Evolutionary conservation across 2,797 vertebrate species (phyloP).

Genomic region (Vireo griseus): DNA sequence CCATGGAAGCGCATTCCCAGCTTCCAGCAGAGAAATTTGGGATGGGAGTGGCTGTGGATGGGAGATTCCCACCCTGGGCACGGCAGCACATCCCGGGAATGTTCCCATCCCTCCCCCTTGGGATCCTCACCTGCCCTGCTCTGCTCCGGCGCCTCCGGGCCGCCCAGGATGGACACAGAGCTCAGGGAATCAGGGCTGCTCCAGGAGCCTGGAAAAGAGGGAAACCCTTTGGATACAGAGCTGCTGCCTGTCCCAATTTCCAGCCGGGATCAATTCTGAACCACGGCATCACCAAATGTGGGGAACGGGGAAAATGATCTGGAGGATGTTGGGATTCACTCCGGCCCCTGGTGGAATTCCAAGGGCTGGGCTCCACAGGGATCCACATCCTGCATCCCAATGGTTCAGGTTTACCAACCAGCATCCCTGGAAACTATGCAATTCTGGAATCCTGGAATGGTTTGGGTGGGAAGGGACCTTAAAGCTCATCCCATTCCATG

Average conservation of each 20-base stretch:
- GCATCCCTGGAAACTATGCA: not conserved
- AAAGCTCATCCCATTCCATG: not conserved
- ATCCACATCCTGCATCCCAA: not conserved
- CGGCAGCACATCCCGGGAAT: accelerated
- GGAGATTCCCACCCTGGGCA: not conserved
- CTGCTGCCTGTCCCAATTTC: not conserved
- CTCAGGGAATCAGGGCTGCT: not conserved
- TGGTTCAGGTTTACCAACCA: accelerated
- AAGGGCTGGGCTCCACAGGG: not conserved
- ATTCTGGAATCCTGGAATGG: not conserved
- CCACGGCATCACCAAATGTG: accelerated
- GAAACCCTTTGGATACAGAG: not conserved
- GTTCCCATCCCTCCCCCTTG: not conserved
- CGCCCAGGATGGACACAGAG: not conserved
- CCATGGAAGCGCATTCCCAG: accelerated
- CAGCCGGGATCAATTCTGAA: accelerated
- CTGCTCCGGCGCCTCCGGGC: not conserved
- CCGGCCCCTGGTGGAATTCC: not conserved
- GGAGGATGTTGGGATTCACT: accelerated
- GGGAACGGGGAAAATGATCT: accelerated
- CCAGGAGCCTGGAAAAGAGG: conserved; percentile 20
- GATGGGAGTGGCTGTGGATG: not conserved
- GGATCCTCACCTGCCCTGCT: conserved; percentile 49
- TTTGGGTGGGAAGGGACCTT: not conserved
- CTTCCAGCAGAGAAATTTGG: not conserved